These are phyloP conservation scores for Microtus oregoni DNA, from an alignment of 2,113 vertebrate species.

Conservation along the genomic window DNA sequence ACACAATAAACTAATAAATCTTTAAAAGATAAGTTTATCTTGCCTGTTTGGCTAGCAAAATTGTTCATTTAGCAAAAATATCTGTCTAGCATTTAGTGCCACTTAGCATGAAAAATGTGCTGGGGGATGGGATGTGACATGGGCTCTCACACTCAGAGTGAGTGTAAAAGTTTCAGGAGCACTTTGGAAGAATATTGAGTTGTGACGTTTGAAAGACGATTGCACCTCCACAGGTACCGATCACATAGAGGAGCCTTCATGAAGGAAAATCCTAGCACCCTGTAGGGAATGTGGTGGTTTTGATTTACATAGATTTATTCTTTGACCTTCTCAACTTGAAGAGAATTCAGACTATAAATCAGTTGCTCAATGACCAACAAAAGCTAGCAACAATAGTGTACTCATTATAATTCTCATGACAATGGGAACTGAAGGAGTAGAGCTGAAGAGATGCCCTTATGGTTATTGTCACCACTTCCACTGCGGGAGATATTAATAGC, in stretches of 20 bases:
- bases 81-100: neutral
- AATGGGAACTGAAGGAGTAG: neutral
- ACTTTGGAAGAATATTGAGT: slow-evolving; percentile 4
- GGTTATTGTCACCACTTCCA: neutral
- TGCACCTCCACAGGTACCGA: neutral
- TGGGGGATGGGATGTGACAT: neutral
- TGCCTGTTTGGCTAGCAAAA: neutral
- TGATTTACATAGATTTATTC: slow-evolving; percentile 22
- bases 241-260: neutral
- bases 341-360: neutral
- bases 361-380: neutral
- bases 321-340: neutral
- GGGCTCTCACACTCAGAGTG: neutral
- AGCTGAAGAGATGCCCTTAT: neutral
- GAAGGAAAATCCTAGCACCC: neutral
- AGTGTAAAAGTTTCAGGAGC: neutral
- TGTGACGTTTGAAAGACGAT: slow-evolving; percentile 3
- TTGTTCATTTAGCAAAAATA: neutral
- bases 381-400: neutral
- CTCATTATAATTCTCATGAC: neutral
- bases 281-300: neutral
- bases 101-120: neutral
- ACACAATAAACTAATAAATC: neutral
- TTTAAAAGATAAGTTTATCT: neutral
- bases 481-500: neutral